Evolutionary conservation across 2,797 vertebrate genomes (phyloP), one percentile per base, ranked within the genome.

Genomic region (Hoplostethus atlanticus): DNA sequence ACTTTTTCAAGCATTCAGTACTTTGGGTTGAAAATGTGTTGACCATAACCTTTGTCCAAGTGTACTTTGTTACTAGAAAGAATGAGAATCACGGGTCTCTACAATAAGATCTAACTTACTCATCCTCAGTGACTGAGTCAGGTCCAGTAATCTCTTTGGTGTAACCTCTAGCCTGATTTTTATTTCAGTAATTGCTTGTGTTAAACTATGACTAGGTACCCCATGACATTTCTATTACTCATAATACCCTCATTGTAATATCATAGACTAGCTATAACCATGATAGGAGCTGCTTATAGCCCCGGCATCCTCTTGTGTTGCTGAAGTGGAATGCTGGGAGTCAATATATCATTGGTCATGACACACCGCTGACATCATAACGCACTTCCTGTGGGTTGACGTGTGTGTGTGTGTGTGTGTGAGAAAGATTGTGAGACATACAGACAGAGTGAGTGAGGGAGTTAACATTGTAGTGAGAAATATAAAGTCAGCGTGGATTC

Each of bases 291-390:
- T 42, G 53, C 64, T 62, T 44, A 4, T 28, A 16, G 16, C 54
- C 5, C 55, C 76, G 50, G 6, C 55, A 13, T 82, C 64, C 16
- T 72, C 55, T 38, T 21, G 38, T 36, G 59, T 67, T 10, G 38
- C 3, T 36, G 42, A 38, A 57, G 46, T 51, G 74, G 73, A 83
- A 73, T 75, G 64, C 30, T 50, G 21, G 57, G 67, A 86, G 77
- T 83, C 61, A 60, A 64, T 58, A 30, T 62, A 51, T 77, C 57
- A 66, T 62, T 46, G 40, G 12, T 42, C 30, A 34, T 12, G 58
- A 74, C 59, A 65, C 40, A 25, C 52, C 4, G 74, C 38, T 86
- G 78, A 88, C 64, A 64, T 83, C 83, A 80, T 53, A 69, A 31
- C 64, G 36, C 15, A 3, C 73, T 77, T 84, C 65, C 68, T 74